phyloP scores from a whole-genome alignment of 2,797 vertebrate genomes.

The Notamacropus eugenii region DNA sequence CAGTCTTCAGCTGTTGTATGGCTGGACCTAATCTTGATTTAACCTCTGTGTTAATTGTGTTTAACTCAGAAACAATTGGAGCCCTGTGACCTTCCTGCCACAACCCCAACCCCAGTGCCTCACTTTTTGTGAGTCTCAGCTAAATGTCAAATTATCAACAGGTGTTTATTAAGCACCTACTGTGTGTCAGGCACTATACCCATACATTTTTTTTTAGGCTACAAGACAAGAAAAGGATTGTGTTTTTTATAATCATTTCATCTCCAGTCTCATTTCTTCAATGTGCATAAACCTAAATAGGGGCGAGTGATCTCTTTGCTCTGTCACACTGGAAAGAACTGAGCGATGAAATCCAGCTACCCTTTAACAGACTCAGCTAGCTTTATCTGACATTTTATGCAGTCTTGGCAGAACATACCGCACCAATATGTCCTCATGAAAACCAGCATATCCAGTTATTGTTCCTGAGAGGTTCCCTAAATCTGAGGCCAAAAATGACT shows the following conservation, averaged over 20 bases:
- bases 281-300: neutral
- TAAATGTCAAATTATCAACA: neutral
- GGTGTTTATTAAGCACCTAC: neutral
- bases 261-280: neutral
- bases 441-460: conserved; percentile 43
- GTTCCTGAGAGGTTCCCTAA: conserved; percentile 59
- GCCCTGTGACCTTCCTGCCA: neutral
- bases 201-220: neutral
- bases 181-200: neutral
- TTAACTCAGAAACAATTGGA: neutral
- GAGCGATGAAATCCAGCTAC: conserved; percentile 25
- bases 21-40: neutral
- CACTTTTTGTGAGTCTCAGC: neutral
- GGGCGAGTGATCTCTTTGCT: conserved; percentile 12
- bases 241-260: neutral
- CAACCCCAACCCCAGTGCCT: neutral
- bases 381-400: conserved; percentile 31
- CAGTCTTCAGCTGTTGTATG: neutral
- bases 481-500: conserved; percentile 74
- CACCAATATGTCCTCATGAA: neutral
- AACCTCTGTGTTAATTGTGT: neutral
- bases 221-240: neutral
- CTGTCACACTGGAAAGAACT: conserved; percentile 7
- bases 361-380: conserved; percentile 2
- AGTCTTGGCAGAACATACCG: conserved; percentile 35